These are phyloP conservation scores for Semotilus atromaculatus DNA, from an alignment of 2,797 vertebrate species.

Conservation along the genomic window DNA sequence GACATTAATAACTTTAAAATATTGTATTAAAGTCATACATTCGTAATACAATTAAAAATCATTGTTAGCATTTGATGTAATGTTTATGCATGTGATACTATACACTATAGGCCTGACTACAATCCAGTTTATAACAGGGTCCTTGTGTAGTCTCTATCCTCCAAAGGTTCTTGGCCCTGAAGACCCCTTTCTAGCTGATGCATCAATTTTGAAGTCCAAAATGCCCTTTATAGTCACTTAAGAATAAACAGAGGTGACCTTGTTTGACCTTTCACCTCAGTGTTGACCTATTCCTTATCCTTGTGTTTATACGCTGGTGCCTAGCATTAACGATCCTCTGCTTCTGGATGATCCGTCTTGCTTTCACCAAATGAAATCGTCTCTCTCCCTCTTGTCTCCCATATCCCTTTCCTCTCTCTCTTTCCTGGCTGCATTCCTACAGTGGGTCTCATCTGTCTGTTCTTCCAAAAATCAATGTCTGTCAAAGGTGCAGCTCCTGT, in stretches of 20 bases:
- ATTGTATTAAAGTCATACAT: too few relatives aligned
- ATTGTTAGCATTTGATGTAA: not conserved
- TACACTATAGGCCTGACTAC: too few relatives aligned
- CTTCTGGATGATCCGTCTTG: slow-evolving; percentile 35
- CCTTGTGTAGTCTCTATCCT: not conserved
- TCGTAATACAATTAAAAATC: too few relatives aligned
- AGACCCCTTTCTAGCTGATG: slow-evolving; percentile 28
- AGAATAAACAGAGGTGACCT: slow-evolving; percentile 27
- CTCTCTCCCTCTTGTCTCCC: slow-evolving; percentile 31
- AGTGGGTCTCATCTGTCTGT: slow-evolving; percentile 44
- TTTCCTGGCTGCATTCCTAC: slow-evolving; percentile 42
- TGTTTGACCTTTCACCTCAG: slow-evolving; percentile 20
- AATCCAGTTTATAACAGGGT: not conserved
- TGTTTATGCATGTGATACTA: not conserved
- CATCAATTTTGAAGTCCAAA: not conserved
- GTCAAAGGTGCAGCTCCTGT: slow-evolving; percentile 43
- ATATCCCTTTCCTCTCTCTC: slow-evolving; percentile 29
- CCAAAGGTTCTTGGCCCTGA: slow-evolving; percentile 9
- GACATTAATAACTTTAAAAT: not conserved
- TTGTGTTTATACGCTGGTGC: slow-evolving; percentile 16
- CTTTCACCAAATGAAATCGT: slow-evolving; percentile 40
- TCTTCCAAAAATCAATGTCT: slow-evolving; percentile 48
- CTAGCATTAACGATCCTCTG: slow-evolving; percentile 16
- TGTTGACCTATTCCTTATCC: slow-evolving; percentile 17
- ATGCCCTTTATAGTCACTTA: slow-evolving; percentile 3